A percentile compares a stretch with the other conserved stretches of the same genome.
These are phyloP conservation scores for Danaus melanippus DNA, from an alignment of 1,140 invertebrate species.

Conservation along the genomic window DNA sequence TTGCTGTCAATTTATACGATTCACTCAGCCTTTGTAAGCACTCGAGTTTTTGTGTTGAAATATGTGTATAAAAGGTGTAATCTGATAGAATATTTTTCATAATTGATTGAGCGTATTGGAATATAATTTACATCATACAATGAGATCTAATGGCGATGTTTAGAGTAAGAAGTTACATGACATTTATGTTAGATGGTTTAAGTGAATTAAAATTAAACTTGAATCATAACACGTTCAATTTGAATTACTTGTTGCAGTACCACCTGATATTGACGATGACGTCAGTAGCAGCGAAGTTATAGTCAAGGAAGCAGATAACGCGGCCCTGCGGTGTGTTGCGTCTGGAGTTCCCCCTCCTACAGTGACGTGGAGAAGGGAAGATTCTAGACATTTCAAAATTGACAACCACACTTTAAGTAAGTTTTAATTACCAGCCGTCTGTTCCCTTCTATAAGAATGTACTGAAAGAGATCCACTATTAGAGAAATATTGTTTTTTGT, in stretches of 20 bases:
- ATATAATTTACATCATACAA: too few species aligned
- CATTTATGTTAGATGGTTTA: too few species aligned
- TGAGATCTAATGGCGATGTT: too few species aligned
- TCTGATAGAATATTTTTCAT: background rate
- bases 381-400: constrained; percentile 74
- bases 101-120: background rate
- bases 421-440: background rate
- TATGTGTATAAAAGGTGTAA: too few species aligned
- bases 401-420: constrained; percentile 50
- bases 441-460: too few species aligned
- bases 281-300: constrained; percentile 88
- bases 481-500: too few species aligned
- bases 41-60: too few species aligned
- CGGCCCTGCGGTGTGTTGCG: constrained; percentile 84
- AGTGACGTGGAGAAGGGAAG: constrained; percentile 77
- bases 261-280: constrained; percentile 88
- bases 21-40: background rate
- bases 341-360: constrained; percentile 82
- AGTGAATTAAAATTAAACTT: too few species aligned
- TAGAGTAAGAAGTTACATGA: too few species aligned
- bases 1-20: constrained; percentile 2
- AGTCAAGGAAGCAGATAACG: constrained; percentile 86
- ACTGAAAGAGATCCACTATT: too few species aligned
- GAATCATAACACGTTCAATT: background rate
- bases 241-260: constrained; percentile 76